Evolutionary conservation across 2,797 vertebrate genomes (phyloP), one percentile per base, ranked within the genome.

Genomic region (Hemibagrus guttatus): DNA sequence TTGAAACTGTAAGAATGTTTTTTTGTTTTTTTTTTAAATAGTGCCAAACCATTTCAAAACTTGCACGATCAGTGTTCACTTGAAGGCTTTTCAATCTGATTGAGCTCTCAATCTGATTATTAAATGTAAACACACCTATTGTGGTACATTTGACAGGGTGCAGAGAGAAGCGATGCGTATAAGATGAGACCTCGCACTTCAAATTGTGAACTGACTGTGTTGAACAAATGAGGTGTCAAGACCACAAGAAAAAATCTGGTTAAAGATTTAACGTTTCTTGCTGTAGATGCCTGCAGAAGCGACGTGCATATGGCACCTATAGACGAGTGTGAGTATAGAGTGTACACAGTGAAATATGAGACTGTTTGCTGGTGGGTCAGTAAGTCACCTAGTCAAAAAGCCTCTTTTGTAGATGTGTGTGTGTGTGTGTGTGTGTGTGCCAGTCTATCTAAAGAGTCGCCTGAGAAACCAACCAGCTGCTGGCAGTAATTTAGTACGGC

Each of bases 291-390:
- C 42, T 52, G 46, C 68, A 66, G 76, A 39, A 52, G 59, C 31
- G 28, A 81, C 72, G 28, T 81, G n/a, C 72, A 54, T 81, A 39
- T 17, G 14, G 64, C 46, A 58, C 35, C 35, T 63, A 14, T 26
- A 78, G 72, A 78, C 17, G 19, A 42, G 21, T 42, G 58, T 17
- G 56, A 31, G 72, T 54, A 59, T 52, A 68, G 17, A 21, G 83
- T 5, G 56, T 23, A 26, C 83, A 81, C 76, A 31, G 56, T 75
- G 79, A 78, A 85, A 83, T 85, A 83, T 26, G 85, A 84, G 81
- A 71, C 61, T 61, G 79, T 64, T 86, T 86, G 82, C 75, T 59
- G 21, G 59, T 81, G n/a, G 84, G 85, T 88, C 84, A 84, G 87
- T 84, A 83, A 86, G 84, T 86, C 84, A 81, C 23, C 19, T 46